Evolutionary conservation across 2,888 invertebrate genomes (phyloP), one percentile per base, ranked within the genome.

Genomic region (Melieria omissa): DNA sequence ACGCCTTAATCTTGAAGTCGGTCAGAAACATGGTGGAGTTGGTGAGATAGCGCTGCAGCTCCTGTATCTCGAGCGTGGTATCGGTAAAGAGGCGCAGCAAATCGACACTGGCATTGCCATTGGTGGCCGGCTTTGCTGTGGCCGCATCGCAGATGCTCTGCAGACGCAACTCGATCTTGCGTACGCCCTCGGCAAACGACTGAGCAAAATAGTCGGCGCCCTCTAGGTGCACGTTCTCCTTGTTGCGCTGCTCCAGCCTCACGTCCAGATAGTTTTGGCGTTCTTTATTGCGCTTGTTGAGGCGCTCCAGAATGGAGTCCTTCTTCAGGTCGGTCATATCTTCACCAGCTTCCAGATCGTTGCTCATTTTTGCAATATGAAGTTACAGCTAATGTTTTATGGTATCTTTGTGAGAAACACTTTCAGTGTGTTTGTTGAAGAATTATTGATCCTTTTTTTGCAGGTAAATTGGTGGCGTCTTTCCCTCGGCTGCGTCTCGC

Each of bases 1-100:
- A 94, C 81, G 92, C 92, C 82, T 94, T 90, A 83, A 95, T 91
- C 80, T 94, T 94, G 78, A 93, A 96, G 68, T 93, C 92, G 71
- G 94, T 92, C 4, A 96, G 87, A 85, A 95, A 95, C 82, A 94
- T 90, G 57, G 93, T 92, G 12, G 95, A 95, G 73, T 92, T 91
- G 0, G 94, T 92, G 42, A 95, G 89, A 87, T 93, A 92, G 82
- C 93, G 93, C 82, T 95, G 94, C 73, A 95, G 85, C 74, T 91
- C 90, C 79, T 92, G 91, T 42, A 95, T 90, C 81, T 94, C 92
- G 78, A 91, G 89, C 71, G 91, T 92, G n/a, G 93, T 90, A 63
- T 89, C 89, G 74, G 92, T 91, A 80, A 94, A 93, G 78, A 91
- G 89, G 57, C 89, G 77, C 81, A 70, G 88, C 84, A 70, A 86